Conservation (phyloP, 2,888 invertebrate genomes). For the Lamproptera curius region DNA sequence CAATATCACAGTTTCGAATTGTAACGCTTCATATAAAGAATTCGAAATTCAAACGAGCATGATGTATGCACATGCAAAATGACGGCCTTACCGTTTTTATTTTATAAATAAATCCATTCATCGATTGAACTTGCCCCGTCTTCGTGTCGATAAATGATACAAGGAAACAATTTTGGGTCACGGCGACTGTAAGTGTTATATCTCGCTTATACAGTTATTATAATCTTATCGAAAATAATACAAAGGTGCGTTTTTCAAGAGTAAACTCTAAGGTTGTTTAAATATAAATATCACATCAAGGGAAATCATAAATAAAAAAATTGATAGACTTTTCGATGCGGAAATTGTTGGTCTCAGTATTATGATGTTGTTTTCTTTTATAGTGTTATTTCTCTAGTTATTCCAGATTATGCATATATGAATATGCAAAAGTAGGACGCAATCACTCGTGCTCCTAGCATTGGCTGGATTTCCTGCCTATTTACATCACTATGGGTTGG, state of each 20-base stretch:
- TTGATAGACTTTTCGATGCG: no score
- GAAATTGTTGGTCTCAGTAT: no score
- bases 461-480: constrained; percentile 69
- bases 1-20: no score
- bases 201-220: background rate
- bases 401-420: background rate
- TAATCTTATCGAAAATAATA: background rate
- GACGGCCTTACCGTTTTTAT: background rate
- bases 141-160: background rate
- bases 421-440: constrained; percentile 31
- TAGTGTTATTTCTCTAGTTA: no score
- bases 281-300: no score
- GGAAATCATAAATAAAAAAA: no score
- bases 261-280: no score
- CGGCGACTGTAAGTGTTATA: background rate
- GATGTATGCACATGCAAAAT: constrained; percentile 1
- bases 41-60: no score
- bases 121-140: background rate
- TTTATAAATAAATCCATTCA: background rate
- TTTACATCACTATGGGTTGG: constrained; percentile 66
- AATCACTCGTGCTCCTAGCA: constrained; percentile 51
- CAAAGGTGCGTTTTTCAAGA: no score
- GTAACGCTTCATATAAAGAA: no score
- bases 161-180: background rate
- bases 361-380: no score